Evolutionary conservation across 1,140 invertebrate species (phyloP).

Genomic region (Varroa destructor): DNA sequence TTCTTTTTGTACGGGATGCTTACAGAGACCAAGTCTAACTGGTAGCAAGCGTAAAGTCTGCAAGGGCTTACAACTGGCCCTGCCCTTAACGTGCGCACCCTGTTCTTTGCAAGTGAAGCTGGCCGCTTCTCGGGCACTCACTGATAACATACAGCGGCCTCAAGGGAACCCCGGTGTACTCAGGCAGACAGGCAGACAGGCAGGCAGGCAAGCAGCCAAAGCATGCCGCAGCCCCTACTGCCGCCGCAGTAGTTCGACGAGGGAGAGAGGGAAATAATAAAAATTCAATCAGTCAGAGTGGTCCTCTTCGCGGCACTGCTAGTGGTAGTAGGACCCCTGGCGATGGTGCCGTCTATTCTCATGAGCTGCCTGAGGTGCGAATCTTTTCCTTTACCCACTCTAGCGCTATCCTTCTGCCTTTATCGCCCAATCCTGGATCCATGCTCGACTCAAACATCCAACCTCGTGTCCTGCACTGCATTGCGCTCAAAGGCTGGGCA

Average conservation of each 20-base stretch:
- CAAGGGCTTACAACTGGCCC: too few relatives aligned
- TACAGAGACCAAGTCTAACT: slow-evolving; percentile 7
- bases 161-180: too few relatives aligned
- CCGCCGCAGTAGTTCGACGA: too few relatives aligned
- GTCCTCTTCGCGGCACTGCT: slow-evolving; percentile 5
- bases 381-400: slow-evolving; percentile 12
- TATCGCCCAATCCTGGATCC: not conserved
- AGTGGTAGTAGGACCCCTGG: not conserved
- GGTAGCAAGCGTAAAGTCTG: not conserved
- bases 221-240: not conserved
- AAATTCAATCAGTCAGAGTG: slow-evolving; percentile 29
- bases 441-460: not conserved
- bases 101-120: slow-evolving; percentile 2
- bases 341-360: not conserved
- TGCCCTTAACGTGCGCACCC: not conserved
- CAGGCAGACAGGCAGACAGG: not conserved
- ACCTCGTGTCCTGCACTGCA: not conserved
- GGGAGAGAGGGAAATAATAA: slow-evolving; percentile 2
- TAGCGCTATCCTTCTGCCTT: not conserved
- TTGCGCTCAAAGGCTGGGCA: not conserved
- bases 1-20: too few relatives aligned
- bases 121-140: not conserved
- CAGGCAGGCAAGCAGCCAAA: slow-evolving; percentile 1
- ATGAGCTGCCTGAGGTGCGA: slow-evolving; percentile 2
- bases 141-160: not conserved